Base-by-base conservation (phyloP, 2,888 invertebrate species). In the Charanyca ferruginea region DNA sequence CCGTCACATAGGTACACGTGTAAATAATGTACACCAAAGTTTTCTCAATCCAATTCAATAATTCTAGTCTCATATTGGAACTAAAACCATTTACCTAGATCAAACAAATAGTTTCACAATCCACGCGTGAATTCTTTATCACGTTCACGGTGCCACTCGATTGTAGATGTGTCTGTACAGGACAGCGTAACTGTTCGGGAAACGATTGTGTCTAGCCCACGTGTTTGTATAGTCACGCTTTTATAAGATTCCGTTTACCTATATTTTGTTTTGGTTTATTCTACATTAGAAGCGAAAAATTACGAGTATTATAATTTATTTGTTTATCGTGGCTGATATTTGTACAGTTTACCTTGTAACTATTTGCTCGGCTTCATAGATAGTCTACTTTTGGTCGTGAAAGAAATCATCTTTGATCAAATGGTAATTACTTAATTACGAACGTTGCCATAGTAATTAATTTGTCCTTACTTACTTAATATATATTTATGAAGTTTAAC, bases 51-150 rank as follows among this genome's bases (percentile, higher is more conserved):
- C 38, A 8, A 45, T n/a, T n/a, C n/a, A n/a, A n/a, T n/a, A n/a
- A n/a, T 32, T 22, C 35, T 1, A 20, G 1, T 44, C 16, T 11
- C 9, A 41, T 11, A 35, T 16, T 35, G 3, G 22, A 69, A 52
- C 48, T 53, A 52, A 42, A 35, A 42, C 23, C 20, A 47, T 52
- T 51, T 42, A 0, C 35, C 48, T 25, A 47, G 23, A 42, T 41
- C 70, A 23, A 41, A 49, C 42, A 28, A 68, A 67, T 42, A 23
- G 28, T 49, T 38, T 38, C 22, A 53, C 35, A 32, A 49, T 45
- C 38, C 16, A 44, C 49, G 6, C 32, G 38, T 71, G 49, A 71
- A 71, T 61, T 72, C 48, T 72, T 77, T 77, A 72, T 49, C 72
- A 35, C 77, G 18, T 22, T 32, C 44, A 38, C 48, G 25, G 35